Evolutionary conservation across 2,797 vertebrate genomes (phyloP).

Genomic region (Onychomys arenicola): DNA sequence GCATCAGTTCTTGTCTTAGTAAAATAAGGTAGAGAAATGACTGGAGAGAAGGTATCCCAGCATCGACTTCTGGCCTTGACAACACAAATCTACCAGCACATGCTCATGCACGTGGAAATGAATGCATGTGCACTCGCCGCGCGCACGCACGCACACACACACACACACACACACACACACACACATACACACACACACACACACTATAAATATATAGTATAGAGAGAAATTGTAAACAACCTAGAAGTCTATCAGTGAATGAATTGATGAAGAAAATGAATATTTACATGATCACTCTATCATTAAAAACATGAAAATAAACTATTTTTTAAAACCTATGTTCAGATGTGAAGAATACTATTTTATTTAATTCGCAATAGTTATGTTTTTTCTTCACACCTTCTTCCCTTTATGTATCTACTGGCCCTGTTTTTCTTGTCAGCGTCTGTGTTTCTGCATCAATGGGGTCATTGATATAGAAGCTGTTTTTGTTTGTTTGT

Average conservation of each 20-base stretch:
- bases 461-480: neutral
- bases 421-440: neutral
- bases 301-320: neutral
- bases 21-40: neutral
- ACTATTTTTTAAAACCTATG: neutral
- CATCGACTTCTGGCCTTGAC: neutral
- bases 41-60: neutral
- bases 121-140: too few relatives aligned
- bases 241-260: neutral
- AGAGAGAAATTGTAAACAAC: neutral
- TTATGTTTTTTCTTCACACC: neutral
- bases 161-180: too few relatives aligned
- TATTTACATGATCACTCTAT: neutral
- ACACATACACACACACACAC: too few relatives aligned
- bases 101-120: rapidly evolving
- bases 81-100: neutral
- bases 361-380: neutral
- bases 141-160: too few relatives aligned
- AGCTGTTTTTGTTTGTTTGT: neutral
- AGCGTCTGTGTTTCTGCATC: neutral
- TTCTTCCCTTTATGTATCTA: neutral
- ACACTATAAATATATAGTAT: too few relatives aligned
- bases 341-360: neutral
- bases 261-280: neutral
- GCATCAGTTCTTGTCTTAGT: neutral